phyloP scores from a whole-genome alignment of 2,797 vertebrate species.

The Loris lydekkerianus region DNA sequence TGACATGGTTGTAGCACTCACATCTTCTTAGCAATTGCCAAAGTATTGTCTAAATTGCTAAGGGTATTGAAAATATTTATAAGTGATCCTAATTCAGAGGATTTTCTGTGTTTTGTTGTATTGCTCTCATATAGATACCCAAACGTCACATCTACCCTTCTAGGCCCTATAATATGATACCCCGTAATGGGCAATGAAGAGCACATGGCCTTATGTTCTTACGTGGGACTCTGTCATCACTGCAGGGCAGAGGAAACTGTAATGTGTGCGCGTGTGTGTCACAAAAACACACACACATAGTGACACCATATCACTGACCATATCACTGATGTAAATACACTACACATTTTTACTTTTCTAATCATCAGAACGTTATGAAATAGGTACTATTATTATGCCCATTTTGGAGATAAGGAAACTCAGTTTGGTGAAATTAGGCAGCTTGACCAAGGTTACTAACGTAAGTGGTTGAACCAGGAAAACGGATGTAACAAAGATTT shows the following conservation, averaged over 20 bases:
- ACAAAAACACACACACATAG: neutral
- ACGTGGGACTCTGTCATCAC: neutral
- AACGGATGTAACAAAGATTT: neutral
- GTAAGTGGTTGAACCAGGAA: neutral
- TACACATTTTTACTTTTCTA: neutral
- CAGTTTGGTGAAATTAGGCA: neutral
- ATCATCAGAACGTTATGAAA: neutral
- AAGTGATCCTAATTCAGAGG: neutral
- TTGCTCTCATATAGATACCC: neutral
- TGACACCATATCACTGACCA: neutral
- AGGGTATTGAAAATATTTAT: neutral
- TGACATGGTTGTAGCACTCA: neutral
- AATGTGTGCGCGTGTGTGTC: no score
- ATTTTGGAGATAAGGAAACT: conserved; percentile 25
- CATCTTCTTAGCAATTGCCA: neutral
- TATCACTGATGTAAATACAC: neutral
- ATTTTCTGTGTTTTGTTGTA: neutral
- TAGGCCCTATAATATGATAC: neutral
- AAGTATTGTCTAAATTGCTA: neutral
- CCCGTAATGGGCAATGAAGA: neutral
- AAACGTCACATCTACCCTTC: neutral
- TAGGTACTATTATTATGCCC: neutral
- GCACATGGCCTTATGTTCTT: neutral
- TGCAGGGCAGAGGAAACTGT: neutral
- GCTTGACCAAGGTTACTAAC: neutral